Base-by-base conservation (phyloP, 1,140 invertebrate genomes). In the Chironomus tepperi region DNA sequence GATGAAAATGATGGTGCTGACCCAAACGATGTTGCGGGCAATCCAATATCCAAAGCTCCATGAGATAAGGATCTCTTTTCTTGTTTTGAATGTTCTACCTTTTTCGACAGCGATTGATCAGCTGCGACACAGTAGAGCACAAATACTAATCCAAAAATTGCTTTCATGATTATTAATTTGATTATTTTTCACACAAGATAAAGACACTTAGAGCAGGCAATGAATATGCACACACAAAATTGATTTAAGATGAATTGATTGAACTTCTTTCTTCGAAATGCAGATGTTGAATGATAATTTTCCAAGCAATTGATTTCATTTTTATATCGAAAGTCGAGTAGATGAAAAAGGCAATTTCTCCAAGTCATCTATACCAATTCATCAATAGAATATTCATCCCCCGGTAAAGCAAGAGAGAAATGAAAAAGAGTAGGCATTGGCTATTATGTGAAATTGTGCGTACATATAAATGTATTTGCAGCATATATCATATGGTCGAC, bases 231-330 rank as follows among this genome's bases (percentile, higher is more conserved):
- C 5, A 18, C 2, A 70, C n/a, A 8, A 1, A 19, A 19, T 18
- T 19, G 6, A n/a, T n/a, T 19, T 18, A 18, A 70, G 65, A 19
- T 18, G 18, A 19, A 21, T 5, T 70, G 65, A 57, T 70, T 70
- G 16, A 70, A 9, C 24, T 70, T 21, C n/a, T 57, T 57, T 70
- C n/a, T 18, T 21, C 19, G 65, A 70, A 70, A 70, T 70, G 65
- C 65, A 70, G 65, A 70, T 70, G 65, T 10, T 70, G 65, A 70
- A 70, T 70, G 65, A 70, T 70, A 70, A 70, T 70, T 70, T 70
- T 70, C 65, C 7, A 3, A 18, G 16, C 65, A 21, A 70, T 70
- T 70, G 19, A 70, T 70, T 70, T 70, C 10, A 18, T 21, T 70
- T 70, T 19, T 70, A 70, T 70, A 70, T 70, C 65, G 65, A 70